phyloP scores from a whole-genome alignment of 2,888 invertebrate genomes.

The Hecatera dysodea region DNA sequence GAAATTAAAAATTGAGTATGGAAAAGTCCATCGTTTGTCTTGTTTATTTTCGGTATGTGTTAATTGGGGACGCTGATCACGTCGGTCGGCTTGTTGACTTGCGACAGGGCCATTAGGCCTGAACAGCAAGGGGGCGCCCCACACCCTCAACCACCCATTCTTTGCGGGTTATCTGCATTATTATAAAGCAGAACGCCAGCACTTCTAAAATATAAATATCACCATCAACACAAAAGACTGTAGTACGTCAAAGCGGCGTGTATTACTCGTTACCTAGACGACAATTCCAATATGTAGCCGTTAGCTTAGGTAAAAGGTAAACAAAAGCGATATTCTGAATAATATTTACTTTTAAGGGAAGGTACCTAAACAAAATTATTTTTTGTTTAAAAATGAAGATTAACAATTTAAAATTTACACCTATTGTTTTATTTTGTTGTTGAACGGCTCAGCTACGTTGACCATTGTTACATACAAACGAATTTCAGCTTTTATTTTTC shows the following conservation, averaged over 20 bases:
- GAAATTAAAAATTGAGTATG: constrained; percentile 58
- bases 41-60: constrained; percentile 81
- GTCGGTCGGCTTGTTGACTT: constrained; percentile 83
- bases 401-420: constrained; percentile 60
- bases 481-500: constrained; percentile 32
- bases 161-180: constrained; percentile 77
- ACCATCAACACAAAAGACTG: constrained; percentile 20
- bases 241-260: constrained; percentile 21
- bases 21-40: constrained; percentile 74
- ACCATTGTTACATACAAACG: constrained; percentile 36
- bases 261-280: constrained; percentile 29
- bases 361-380: constrained; percentile 53
- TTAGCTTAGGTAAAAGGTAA: constrained; percentile 50
- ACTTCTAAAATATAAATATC: constrained; percentile 51
- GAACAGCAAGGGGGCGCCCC: constrained; percentile 68
- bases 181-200: constrained; percentile 65
- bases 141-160: constrained; percentile 71
- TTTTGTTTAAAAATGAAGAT: constrained; percentile 62
- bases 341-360: constrained; percentile 58
- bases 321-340: constrained; percentile 43
- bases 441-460: constrained; percentile 51
- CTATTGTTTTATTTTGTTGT: constrained; percentile 57
- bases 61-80: constrained; percentile 84
- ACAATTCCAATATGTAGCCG: constrained; percentile 33
- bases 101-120: constrained; percentile 82